These are phyloP conservation scores for Equus przewalskii DNA, from an alignment of 2,113 vertebrate species.

Conservation along the genomic window DNA sequence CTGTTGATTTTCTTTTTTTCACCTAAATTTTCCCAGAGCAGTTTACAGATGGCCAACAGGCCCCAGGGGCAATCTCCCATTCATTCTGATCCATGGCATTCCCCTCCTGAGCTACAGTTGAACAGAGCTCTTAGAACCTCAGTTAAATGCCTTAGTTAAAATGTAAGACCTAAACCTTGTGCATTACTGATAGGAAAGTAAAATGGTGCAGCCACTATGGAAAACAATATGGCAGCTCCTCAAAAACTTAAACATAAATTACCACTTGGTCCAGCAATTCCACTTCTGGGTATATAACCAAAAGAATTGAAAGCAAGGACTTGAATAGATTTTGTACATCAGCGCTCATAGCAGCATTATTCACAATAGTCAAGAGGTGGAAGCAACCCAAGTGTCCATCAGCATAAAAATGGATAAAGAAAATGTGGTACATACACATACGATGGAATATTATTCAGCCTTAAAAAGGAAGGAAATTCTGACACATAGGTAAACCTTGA, in stretches of 20 bases:
- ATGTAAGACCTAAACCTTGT: neutral
- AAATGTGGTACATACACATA: neutral
- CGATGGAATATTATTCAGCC: neutral
- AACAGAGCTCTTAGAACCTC: neutral
- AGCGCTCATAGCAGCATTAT: neutral
- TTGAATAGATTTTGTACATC: neutral
- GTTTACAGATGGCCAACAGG: neutral
- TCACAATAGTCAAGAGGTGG: neutral
- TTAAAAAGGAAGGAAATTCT: neutral
- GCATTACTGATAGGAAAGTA: neutral
- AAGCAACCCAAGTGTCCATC: neutral
- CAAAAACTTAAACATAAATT: constrained; percentile 42
- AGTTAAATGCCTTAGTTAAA: neutral
- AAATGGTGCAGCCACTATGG: neutral
- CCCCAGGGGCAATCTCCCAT: neutral
- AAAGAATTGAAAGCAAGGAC: neutral
- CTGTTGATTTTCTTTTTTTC: neutral
- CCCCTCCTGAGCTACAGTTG: neutral
- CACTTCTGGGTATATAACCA: neutral
- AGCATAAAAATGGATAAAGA: neutral
- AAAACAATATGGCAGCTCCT: neutral
- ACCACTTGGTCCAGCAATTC: neutral
- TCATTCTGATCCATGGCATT: neutral
- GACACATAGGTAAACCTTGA: neutral
- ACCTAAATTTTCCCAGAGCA: neutral